Evolutionary conservation across 2,797 vertebrate species (phyloP), one percentile per base, ranked within the genome.

Genomic region (Clarias platycephalus): DNA sequence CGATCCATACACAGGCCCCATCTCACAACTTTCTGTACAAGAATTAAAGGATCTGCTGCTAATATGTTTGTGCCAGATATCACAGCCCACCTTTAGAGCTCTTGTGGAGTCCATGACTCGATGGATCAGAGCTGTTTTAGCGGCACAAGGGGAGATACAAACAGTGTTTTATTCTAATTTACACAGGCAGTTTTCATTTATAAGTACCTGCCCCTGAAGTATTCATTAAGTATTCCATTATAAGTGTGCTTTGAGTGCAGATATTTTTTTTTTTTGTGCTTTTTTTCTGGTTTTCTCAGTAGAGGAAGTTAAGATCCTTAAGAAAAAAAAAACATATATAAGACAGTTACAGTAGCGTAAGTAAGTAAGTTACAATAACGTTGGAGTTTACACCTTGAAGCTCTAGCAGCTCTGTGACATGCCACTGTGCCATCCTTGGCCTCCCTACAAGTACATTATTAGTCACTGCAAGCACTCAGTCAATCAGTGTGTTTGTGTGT

Each of bases 391-490:
- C 40, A 64, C 2, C 7, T 28, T 28, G 4, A 81, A 58, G 67
- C 67, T 37, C 5, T 10, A 67, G 31, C 3, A 66, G 66, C 40
- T 63, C 63, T 68, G 63, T 22, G 60, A 37, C 20, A 66, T 75
- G 71, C 76, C 62, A 70, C 77, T 22, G 77, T 75, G 68, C 70
- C 26, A 37, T 80, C 83, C 49, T 31, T 40, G 68, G 67, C 20
- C 37, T 71, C 77, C 28, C 72, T 81, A 53, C 82, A 75, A 66
- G 64, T 76, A 68, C 40, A 77, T 80, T 84, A 86, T 84, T 84
- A 84, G 70, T 72, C 68, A 81, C 28, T 72, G 28, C 34, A 28
- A 75, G 53, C 40, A n/a, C 62, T 76, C 53, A 34, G 58, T 7
- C 44, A 70, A 75, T 74, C 80, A 60, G 77, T 78, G 37, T 63